A percentile compares a stretch with the other conserved stretches of the same genome.
phyloP scores from a whole-genome alignment of 1,140 invertebrate genomes.

The Sinella curviseta region DNA sequence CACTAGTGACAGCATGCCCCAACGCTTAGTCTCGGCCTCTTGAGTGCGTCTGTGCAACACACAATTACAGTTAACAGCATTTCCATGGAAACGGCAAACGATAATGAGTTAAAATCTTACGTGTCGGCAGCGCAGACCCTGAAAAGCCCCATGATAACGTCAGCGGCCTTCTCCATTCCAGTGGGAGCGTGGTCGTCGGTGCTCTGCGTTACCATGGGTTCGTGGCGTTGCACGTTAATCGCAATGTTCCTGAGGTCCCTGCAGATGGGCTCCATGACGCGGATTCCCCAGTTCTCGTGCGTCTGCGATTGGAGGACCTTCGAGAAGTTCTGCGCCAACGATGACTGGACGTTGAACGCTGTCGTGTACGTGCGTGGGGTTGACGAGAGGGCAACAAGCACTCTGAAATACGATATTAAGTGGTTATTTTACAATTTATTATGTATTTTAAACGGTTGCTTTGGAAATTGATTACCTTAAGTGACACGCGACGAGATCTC shows the following conservation, averaged over 20 bases:
- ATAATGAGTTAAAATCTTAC: slow-evolving; percentile 54
- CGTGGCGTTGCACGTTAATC: slow-evolving; percentile 68
- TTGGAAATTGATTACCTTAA: slow-evolving; percentile 62
- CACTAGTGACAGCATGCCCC: slow-evolving; percentile 92
- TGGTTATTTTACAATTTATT: too few relatives aligned
- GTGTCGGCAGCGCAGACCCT: slow-evolving; percentile 94
- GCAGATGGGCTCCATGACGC: slow-evolving; percentile 84
- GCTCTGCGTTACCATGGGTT: slow-evolving; percentile 47
- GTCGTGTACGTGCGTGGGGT: slow-evolving; percentile 64
- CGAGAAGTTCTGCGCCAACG: slow-evolving; percentile 74
- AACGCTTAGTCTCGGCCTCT: slow-evolving; percentile 86
- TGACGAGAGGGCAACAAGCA: slow-evolving; percentile 52
- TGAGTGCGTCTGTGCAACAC: slow-evolving; percentile 74
- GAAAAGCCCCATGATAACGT: slow-evolving; percentile 90
- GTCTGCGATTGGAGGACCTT: slow-evolving; percentile 84
- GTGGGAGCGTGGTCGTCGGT: slow-evolving; percentile 54
- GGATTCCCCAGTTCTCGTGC: slow-evolving; percentile 94
- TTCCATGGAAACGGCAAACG: slow-evolving; percentile 17
- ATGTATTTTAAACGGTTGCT: too few relatives aligned
- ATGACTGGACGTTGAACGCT: slow-evolving; percentile 77
- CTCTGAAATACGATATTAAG: slow-evolving; percentile 58
- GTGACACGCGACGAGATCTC: slow-evolving; percentile 78
- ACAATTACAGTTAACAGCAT: slow-evolving; percentile 42
- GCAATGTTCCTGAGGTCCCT: slow-evolving; percentile 84
- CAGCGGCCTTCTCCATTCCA: slow-evolving; percentile 70